A percentile compares a stretch with the other conserved stretches of the same genome.
Evolutionary conservation across 1,140 invertebrate species (phyloP).

Genomic region (Melipona quadrifasciata): DNA sequence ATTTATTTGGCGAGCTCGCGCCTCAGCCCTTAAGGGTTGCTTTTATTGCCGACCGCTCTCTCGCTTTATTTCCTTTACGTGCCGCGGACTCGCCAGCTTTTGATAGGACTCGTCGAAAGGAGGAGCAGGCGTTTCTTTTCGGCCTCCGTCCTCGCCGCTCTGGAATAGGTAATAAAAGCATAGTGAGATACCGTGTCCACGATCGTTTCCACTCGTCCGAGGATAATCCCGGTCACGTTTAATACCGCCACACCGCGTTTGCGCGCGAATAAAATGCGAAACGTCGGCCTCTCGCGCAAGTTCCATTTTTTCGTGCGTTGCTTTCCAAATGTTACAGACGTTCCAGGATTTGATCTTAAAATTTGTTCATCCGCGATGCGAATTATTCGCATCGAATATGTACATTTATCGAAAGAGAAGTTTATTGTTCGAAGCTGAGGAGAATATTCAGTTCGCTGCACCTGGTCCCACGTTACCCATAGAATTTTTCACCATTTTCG

Average conservation of each 20-base stretch:
- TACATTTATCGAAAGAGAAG: too few relatives aligned
- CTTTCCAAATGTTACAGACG: background rate
- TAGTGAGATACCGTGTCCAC: conserved; percentile 38
- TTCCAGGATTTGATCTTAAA: background rate
- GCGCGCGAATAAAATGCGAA: background rate
- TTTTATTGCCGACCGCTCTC: conserved; percentile 67
- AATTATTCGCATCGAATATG: too few relatives aligned
- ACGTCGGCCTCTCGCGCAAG: background rate
- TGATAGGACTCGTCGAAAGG: conserved; percentile 21
- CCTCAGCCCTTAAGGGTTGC: conserved; percentile 53
- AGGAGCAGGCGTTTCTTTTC: conserved; percentile 39
- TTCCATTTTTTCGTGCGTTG: background rate
- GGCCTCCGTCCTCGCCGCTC: conserved; percentile 1
- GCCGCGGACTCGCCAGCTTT: conserved; percentile 27
- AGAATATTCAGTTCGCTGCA: too few relatives aligned
- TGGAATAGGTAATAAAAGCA: conserved; percentile 56
- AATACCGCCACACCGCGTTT: background rate
- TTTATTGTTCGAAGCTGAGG: too few relatives aligned
- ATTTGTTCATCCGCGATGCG: background rate
- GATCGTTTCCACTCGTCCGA: conserved; percentile 13
- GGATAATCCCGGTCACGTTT: conserved; percentile 43
- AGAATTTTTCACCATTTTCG: too few relatives aligned
- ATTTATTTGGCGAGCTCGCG: conserved; percentile 67
- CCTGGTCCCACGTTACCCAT: too few relatives aligned
- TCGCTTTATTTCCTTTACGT: conserved; percentile 65